Conservation (phyloP, 2,113 vertebrate species). For the Entelurus aequoreus region DNA sequence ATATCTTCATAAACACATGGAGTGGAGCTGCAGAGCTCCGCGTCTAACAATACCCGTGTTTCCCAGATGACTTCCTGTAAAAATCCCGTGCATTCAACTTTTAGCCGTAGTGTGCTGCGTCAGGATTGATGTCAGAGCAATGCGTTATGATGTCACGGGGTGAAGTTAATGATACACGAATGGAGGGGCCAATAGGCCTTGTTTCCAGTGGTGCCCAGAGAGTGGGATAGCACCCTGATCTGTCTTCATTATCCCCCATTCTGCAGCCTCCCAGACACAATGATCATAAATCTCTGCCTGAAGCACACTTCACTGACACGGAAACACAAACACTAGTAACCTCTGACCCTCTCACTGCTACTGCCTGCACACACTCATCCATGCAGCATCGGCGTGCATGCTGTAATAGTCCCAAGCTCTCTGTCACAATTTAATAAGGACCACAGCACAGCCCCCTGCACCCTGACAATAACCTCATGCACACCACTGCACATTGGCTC, state of each 20-base stretch:
- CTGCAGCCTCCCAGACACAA: conserved; percentile 73
- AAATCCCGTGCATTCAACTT: conserved; percentile 31
- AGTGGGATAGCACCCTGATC: conserved; percentile 72
- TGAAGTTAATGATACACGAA: conserved; percentile 65
- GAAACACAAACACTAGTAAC: conserved; percentile 80
- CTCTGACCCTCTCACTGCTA: conserved; percentile 73
- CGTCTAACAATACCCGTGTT: conserved; percentile 37
- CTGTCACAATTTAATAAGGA: conserved; percentile 54
- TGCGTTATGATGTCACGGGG: conserved; percentile 64
- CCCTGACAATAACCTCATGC: conserved; percentile 22
- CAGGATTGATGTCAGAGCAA: conserved; percentile 61
- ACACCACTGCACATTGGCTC: conserved; percentile 39
- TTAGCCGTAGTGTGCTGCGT: conserved; percentile 44
- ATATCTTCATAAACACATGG: conserved; percentile 58
- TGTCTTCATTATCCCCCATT: conserved; percentile 77
- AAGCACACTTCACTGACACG: conserved; percentile 78
- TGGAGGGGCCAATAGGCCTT: conserved; percentile 56
- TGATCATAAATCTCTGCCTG: conserved; percentile 77
- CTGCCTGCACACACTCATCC: conserved; percentile 59
- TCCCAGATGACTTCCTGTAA: conserved; percentile 44
- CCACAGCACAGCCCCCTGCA: conserved; percentile 22
- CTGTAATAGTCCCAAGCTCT: conserved; percentile 9
- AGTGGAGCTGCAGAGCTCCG: conserved; percentile 30
- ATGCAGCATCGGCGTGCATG: conserved; percentile 15
- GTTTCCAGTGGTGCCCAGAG: conserved; percentile 66